Evolutionary conservation across 2,888 invertebrate species (phyloP).

Genomic region (Chloromyia formosa): DNA sequence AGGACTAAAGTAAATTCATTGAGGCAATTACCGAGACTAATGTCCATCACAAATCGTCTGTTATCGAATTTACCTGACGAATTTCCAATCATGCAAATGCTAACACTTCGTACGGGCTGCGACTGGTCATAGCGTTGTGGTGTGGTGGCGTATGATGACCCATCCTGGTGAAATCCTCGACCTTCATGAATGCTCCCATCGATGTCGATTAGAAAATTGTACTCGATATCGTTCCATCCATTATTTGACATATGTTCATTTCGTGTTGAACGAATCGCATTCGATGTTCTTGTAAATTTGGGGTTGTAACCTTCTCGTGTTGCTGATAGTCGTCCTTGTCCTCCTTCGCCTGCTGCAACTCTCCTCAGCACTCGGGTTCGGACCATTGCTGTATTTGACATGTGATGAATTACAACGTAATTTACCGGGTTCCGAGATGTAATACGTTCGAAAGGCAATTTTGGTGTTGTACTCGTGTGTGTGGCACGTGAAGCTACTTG

Average conservation of each 20-base stretch:
- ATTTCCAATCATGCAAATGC: constrained; percentile 73
- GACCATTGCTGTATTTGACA: constrained; percentile 64
- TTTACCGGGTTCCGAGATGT: constrained; percentile 67
- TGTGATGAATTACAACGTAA: constrained; percentile 72
- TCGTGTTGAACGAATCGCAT: constrained; percentile 72
- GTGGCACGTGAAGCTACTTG: not conserved
- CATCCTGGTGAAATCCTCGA: constrained; percentile 71
- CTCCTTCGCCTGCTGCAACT: constrained; percentile 55
- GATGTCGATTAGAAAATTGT: constrained; percentile 77
- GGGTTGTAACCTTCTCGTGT: constrained; percentile 67
- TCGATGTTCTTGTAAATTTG: constrained; percentile 51
- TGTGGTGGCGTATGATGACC: constrained; percentile 66
- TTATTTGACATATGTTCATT: constrained; percentile 68
- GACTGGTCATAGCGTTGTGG: constrained; percentile 65
- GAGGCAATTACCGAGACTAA: constrained; percentile 46
- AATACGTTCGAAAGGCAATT: constrained; percentile 59
- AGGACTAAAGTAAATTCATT: not conserved
- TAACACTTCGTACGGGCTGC: constrained; percentile 69
- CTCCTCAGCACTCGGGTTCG: too few relatives aligned
- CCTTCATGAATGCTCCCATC: constrained; percentile 77
- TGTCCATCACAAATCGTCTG: constrained; percentile 62
- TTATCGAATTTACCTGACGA: constrained; percentile 55
- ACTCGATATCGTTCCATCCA: constrained; percentile 75
- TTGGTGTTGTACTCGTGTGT: constrained; percentile 58
- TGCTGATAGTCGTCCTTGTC: constrained; percentile 55